Base-by-base conservation (phyloP, 2,797 vertebrate genomes). In the Labroides dimidiatus region DNA sequence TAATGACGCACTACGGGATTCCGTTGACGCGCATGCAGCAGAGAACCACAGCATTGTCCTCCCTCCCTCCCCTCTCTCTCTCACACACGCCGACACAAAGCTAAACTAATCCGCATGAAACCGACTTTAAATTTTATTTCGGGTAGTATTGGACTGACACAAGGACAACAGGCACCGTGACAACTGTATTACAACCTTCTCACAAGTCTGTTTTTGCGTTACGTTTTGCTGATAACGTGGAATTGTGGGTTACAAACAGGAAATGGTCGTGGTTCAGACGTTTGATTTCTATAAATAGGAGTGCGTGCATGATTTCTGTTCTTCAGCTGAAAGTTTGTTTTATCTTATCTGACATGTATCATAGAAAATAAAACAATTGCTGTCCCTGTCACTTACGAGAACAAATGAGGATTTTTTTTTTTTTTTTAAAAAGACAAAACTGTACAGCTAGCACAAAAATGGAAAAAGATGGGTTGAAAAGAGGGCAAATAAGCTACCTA, bases 1-100 rank as follows among this genome's bases (percentile, higher is more conserved):
- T 53, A 75, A 92, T 98, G 97, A 98, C 97, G 96, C 96, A 97
- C 94, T 94, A 85, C 77, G 94, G 95, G 95, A 96, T 96, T 98
- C 96, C 96, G 96, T 95, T 98, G 96, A 98, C 96, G 96, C 94
- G 95, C 89, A 77, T 72, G 49, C 44, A 54, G 64, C 53, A 45
- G 83, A 82, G 85, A 91, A 89, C 91, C 88, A 73, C 88, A 83
- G 72, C 77, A 68, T 86, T 85, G 83, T 85, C 41, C 67, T 66
- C 69, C 51, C 14, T 61, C 17, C n/a, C n/a, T n/a, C 17, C 58
- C 33, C 50, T 48, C 64, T 3, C 50, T 11, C 68, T 17, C 52
- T 16, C 62, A 49, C 27, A 42, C 68, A 54, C 36, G 39, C 19
- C 6, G 19, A 43, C 6, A 4, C 17, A 52, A 8, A 10, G n/a